Evolutionary conservation across 1,140 invertebrate species (phyloP).

Genomic region (Cyclina sinensis): DNA sequence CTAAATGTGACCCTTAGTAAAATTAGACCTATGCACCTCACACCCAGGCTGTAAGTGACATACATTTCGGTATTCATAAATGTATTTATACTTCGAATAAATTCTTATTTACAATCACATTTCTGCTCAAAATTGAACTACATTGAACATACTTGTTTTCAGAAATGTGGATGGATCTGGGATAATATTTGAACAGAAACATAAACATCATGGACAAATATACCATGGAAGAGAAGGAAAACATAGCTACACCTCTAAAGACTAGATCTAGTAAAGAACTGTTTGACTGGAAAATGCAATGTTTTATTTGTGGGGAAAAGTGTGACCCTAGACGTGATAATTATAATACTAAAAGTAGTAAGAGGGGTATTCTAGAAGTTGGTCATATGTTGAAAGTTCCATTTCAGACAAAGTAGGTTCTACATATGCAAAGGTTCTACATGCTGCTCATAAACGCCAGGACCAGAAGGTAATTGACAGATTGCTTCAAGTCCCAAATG

Average conservation of each 20-base stretch:
- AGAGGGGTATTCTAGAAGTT: background rate
- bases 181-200: no score
- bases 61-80: no score
- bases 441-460: background rate
- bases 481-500: background rate
- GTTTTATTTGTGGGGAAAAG: conserved; percentile 39
- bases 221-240: background rate
- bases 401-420: background rate
- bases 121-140: no score
- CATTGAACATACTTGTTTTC: no score
- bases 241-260: background rate
- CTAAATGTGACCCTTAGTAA: no score
- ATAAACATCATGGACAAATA: no score
- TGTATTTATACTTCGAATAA: no score
- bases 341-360: background rate
- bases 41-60: no score
- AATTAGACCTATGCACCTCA: no score
- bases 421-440: background rate
- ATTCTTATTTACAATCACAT: no score
- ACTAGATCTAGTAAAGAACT: background rate
- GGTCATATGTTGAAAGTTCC: background rate
- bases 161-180: no score
- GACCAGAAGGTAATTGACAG: background rate
- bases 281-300: conserved; percentile 21
- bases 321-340: background rate